Base-by-base conservation (phyloP, 2,888 invertebrate species). In the Phaonia tiefii region DNA sequence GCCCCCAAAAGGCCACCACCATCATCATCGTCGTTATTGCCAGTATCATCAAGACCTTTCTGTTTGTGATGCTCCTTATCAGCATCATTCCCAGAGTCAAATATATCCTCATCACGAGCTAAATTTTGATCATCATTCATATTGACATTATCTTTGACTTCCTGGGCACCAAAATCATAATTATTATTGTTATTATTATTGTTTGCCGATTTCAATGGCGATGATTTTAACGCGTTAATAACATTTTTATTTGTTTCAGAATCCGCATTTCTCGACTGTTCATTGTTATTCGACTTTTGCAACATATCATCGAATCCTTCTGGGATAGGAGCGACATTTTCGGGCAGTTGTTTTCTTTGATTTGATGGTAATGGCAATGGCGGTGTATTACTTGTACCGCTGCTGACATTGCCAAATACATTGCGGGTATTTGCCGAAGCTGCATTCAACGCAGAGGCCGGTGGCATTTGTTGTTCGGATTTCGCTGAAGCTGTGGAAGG, bases 261-360 rank as follows among this genome's bases (percentile, higher is more conserved):
- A 11, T 86, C 87, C 2, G 86, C 86, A 75, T 87, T 86, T n/a
- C 70, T 86, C 56, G 74, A 82, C 20, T 85, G 84, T 49, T 87
- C 86, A 49, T 88, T 87, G n/a, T n/a, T n/a, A 31, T 87, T 86
- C 0, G 71, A 49, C 25, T 78, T 78, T 20, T 72, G 78, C 8
- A 87, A 72, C n/a, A 88, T 83, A 22, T 85, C 87, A 25, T 91
- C 90, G 44, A 90, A 89, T 81, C 89, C 90, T 2, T 89, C 89
- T 0, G 91, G 91, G 58, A 90, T 89, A 1, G 91, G 90, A 0
- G 90, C 90, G 2, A 91, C 91, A 71, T 89, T 89, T 51, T 89
- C 90, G 0, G 85, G 91, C 74, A 87, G 85, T 74, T 86, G 91
- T 84, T 86, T 91, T 86, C 74, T 87, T 76, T 85, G 85, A 83